Base-by-base conservation (phyloP, 1,140 invertebrate genomes). In the Bathynomus jamesi region DNA sequence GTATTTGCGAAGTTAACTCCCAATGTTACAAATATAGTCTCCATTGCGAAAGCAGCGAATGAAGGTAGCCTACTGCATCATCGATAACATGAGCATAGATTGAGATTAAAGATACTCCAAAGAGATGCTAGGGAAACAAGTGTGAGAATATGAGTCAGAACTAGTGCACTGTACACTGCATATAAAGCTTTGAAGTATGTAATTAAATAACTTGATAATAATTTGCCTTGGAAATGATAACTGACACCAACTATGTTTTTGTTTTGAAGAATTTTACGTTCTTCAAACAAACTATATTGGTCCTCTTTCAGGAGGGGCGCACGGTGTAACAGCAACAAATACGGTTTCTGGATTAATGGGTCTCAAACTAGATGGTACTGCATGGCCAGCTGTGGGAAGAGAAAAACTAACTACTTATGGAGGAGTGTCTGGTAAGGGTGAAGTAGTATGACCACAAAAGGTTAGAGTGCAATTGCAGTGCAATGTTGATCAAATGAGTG, bases 1-100 rank as follows among this genome's bases (percentile, higher is more conserved):
- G 92, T 99, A 83, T 99, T 99, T 83, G 88, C 96, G 2, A 99
- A 99, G 84, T 81, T 99, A 62, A 99, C 97, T 0, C 97, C 97
- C 0, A 99, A 99, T 81, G 95, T 99, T 0, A 99, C 96, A 0
- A 90, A 97, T 76, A 94, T 99, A 61, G 88, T 91, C 0, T 82
- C 83, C 5, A 95, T 99, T 77, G 96, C 97, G 0, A 84, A 81
- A 78, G 97, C 96, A 0, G 96, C 96, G 4, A 85, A 92, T 78
- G 88, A 96, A 86, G 94, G 92, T 88, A 83, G 13, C 13, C 40
- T 53, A 53, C 40, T 53, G 21, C 40, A 17, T 3, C 40, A 17
- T 3, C 1, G 17, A n/a, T 53, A 53, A 17, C 46, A 17, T 53
- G 46, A 17, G n/a, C 46, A 17, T 53, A n/a, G 17, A n/a, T 40